Base-by-base conservation (phyloP, 2,888 invertebrate species). In the Atethmia centrago region DNA sequence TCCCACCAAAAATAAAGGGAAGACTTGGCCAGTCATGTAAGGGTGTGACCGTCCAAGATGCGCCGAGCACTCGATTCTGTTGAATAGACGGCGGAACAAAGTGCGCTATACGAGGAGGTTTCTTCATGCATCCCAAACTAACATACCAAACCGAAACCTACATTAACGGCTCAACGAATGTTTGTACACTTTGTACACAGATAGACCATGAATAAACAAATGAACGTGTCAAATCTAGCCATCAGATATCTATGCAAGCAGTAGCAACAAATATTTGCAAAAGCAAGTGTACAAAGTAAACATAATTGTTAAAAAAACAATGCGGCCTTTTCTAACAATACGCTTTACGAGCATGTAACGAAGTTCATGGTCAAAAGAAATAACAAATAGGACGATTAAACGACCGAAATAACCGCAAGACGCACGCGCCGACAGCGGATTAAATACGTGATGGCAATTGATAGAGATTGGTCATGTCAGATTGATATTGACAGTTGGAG, bases 331-430 rank as follows among this genome's bases (percentile, higher is more conserved):
- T 74, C 68, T 71, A 82, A 82, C 64, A 78, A 74, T 78, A 74
- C 16, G 66, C 73, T 85, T 85, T 82, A 83, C 84, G 83, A 86
- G 77, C 82, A 65, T 85, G 83, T 78, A 73, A 71, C 74, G 88
- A 90, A 91, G 91, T 88, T 88, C 90, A 90, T 65, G 89, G 89
- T 78, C 84, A 80, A 73, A 82, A 83, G 74, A 79, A 84, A 74
- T 80, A 82, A 82, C 77, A 81, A 89, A 84, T 79, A 70, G 67
- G 75, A 75, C 86, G 85, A 82, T 78, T 67, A 74, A 59, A 58
- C 58, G 63, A 74, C 65, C 56, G 55, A 85, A 82, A 85, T 82
- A 85, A 79, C 77, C 68, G 49, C 78, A 40, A 63, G 77, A 62
- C 85, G 86, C 88, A 90, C 88, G 89, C 87, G 88, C 85, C 81